Evolutionary conservation across 2,797 vertebrate genomes (phyloP).

Genomic region (Mycteria americana): DNA sequence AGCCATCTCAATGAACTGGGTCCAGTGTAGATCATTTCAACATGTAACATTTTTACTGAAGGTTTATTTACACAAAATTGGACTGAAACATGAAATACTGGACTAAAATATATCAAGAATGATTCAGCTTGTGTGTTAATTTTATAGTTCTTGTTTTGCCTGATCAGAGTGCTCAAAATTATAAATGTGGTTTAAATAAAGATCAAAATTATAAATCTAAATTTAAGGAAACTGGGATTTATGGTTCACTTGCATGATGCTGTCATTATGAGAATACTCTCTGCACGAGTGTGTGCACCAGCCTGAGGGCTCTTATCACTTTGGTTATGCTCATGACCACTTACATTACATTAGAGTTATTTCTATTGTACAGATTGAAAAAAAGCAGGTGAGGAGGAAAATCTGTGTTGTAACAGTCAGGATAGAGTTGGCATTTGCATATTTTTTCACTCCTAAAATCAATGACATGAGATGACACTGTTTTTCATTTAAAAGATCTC

Average conservation of each 20-base stretch:
- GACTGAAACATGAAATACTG: not conserved
- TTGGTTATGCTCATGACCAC: not conserved
- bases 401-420: not conserved
- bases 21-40: rapidly evolving
- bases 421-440: not conserved
- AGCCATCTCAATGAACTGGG: not conserved
- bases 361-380: not conserved
- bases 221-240: not conserved
- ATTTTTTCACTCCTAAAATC: not conserved
- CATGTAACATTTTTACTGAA: not conserved
- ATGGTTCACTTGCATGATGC: not conserved
- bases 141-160: not conserved
- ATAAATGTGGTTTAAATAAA: not conserved
- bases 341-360: not conserved
- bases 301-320: not conserved
- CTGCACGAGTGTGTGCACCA: not conserved
- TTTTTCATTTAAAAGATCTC: not conserved
- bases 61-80: not conserved
- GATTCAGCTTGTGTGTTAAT: not conserved
- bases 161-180: not conserved
- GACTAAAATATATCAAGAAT: not conserved
- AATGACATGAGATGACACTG: rapidly evolving
- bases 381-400: not conserved
- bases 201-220: not conserved
- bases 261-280: not conserved